Conservation (phyloP, 1,140 invertebrate species). For the Apis cerana region DNA sequence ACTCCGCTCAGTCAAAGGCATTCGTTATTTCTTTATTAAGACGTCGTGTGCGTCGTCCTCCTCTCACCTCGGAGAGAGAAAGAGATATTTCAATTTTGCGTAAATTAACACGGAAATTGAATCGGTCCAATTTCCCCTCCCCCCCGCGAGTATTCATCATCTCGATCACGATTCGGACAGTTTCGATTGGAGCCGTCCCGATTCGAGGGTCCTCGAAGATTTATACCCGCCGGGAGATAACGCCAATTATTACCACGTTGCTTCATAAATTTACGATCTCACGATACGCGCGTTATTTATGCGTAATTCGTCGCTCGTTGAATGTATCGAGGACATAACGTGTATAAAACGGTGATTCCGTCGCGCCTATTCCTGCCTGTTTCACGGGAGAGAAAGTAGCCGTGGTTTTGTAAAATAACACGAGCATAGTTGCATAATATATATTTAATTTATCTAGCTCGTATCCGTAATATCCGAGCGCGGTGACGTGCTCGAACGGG, state of each 20-base stretch:
- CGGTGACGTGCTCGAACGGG: neutral
- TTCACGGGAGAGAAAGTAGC: neutral
- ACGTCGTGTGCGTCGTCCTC: neutral
- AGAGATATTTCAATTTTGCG: neutral
- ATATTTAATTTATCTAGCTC: neutral
- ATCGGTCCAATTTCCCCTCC: neutral
- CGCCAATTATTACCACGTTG: slow-evolving; percentile 36
- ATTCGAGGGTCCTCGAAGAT: neutral
- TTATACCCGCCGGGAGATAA: slow-evolving; percentile 21
- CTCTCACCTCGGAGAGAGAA: neutral
- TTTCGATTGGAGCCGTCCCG: neutral
- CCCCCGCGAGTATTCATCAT: neutral
- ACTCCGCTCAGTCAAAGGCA: neutral
- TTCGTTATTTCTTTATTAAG: neutral
- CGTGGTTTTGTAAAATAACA: neutral
- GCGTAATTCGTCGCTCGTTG: neutral
- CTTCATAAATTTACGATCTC: slow-evolving; percentile 24
- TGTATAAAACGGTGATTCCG: neutral
- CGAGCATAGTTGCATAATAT: neutral
- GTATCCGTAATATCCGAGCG: neutral
- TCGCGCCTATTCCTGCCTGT: too few species aligned
- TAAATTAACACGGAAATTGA: neutral
- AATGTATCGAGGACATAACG: neutral
- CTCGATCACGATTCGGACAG: neutral
- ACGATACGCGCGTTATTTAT: neutral